Conservation (phyloP, 2,888 invertebrate genomes). For the Chrysolina haemoptera region DNA sequence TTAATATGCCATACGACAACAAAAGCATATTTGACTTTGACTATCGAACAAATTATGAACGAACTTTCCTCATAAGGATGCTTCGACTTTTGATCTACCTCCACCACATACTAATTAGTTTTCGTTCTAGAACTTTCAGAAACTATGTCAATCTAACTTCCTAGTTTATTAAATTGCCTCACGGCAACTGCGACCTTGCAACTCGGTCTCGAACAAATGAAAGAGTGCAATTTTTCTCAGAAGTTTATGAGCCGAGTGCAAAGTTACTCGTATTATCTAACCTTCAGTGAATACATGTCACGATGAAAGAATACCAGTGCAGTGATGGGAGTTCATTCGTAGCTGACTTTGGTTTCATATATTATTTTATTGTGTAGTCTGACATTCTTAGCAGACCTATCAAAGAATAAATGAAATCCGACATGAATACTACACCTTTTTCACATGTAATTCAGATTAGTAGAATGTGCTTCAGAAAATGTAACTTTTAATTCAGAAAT, state of each 20-base stretch:
- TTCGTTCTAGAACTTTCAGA: neutral
- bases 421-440: neutral
- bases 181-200: neutral
- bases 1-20: neutral
- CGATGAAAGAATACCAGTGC: too few relatives aligned
- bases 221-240: neutral
- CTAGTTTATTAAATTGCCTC: neutral
- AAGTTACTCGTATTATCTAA: too few relatives aligned
- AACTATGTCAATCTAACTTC: conserved; percentile 15
- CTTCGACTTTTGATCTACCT: neutral
- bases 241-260: neutral
- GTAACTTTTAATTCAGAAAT: too few relatives aligned
- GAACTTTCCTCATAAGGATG: neutral
- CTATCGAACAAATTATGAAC: neutral
- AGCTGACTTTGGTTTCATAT: too few relatives aligned
- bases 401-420: neutral
- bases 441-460: too few relatives aligned
- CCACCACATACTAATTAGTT: conserved; percentile 5
- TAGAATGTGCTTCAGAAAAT: too few relatives aligned
- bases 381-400: neutral
- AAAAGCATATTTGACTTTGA: neutral
- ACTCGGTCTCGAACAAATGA: neutral
- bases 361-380: too few relatives aligned
- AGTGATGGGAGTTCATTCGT: too few relatives aligned
- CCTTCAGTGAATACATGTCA: too few relatives aligned